Evolutionary conservation across 2,113 vertebrate genomes (phyloP), one percentile per base, ranked within the genome.

Genomic region (Toxotes jaculatrix): DNA sequence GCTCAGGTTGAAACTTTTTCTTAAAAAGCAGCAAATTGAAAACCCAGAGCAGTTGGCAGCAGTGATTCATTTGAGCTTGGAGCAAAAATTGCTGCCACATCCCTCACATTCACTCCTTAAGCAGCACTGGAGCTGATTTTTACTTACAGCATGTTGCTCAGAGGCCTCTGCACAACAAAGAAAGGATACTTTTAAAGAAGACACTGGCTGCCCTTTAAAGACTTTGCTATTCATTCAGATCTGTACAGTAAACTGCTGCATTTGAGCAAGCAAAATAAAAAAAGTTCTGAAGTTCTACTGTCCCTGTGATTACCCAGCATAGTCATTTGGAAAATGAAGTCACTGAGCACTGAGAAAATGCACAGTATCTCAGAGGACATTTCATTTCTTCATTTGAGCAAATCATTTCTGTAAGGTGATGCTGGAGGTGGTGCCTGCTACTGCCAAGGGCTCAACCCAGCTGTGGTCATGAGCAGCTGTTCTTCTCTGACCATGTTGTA

Each of bases 41-140:
- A 69, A 64, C 38, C 51, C 40, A 32, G 43, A 60, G 63, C 51
- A 66, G 55, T 56, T 56, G 10, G 53, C n/a, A 55, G 51, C 51
- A 23, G 21, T 23, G 51, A 55, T n/a, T 27, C n/a, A 12, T 56
- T 27, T 56, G 21, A 56, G n/a, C n/a, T 45, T 61, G 74, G n/a
- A 63, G 51, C 40, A 71, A 80, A 36, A 47, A 60, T 27, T 65
- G 59, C 42, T 57, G 17, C 32, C 43, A 23, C 49, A 42, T 12
- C 7, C 10, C 43, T 7, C 23, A n/a, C n/a, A 40, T 9, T 11
- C 21, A 12, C 14, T 16, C 61, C 56, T 45, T 17, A 63, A 34
- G 4, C 16, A 51, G 34, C 32, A 14, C 45, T 47, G 7, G 19
- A 55, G 21, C 3, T 55, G 49, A 51, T n/a, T 23, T 21, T 49